A percentile compares a stretch with the other conserved stretches of the same genome.
Evolutionary conservation across 2,797 vertebrate species (phyloP).

Genomic region (Salarias fasciatus): DNA sequence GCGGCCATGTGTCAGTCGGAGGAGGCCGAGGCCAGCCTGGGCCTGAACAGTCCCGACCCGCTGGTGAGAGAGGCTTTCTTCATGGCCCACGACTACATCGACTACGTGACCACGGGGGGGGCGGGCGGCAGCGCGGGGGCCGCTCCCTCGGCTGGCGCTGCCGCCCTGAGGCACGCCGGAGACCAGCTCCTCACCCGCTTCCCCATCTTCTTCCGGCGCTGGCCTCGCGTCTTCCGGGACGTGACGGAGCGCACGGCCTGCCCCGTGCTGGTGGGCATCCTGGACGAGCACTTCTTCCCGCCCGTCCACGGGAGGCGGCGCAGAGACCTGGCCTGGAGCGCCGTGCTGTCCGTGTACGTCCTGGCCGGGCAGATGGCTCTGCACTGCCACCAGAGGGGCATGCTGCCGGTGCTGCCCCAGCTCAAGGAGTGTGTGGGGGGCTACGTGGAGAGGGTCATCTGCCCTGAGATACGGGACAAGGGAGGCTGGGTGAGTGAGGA

Average conservation of each 20-base stretch:
- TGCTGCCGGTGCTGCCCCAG: conserved; percentile 71
- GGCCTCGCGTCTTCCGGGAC: conserved; percentile 82
- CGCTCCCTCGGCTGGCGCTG: conserved; percentile 68
- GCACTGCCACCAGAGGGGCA: conserved; percentile 79
- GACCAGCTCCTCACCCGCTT: conserved; percentile 81
- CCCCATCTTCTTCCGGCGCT: conserved; percentile 85
- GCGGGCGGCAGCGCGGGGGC: conserved; percentile 47
- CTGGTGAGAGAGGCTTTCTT: conserved; percentile 80
- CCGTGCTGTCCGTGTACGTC: conserved; percentile 82
- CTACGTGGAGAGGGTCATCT: conserved; percentile 83
- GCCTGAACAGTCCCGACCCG: conserved; percentile 73
- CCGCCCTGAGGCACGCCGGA: conserved; percentile 79
- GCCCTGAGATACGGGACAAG: conserved; percentile 77
- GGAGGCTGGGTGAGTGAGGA: conserved; percentile 81
- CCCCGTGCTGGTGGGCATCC: conserved; percentile 72
- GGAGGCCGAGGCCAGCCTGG: conserved; percentile 44
- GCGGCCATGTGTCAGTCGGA: conserved; percentile 62
- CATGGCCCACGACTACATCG: conserved; percentile 81
- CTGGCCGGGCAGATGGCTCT: conserved; percentile 84
- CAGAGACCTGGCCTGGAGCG: conserved; percentile 81
- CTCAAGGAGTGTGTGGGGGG: conserved; percentile 78
- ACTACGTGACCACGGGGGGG: conserved; percentile 74
- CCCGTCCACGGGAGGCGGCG: conserved; percentile 39
- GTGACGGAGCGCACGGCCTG: conserved; percentile 77
- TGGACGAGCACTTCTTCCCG: conserved; percentile 82